Conservation (phyloP, 2,888 invertebrate species). For the Elegia similella region DNA sequence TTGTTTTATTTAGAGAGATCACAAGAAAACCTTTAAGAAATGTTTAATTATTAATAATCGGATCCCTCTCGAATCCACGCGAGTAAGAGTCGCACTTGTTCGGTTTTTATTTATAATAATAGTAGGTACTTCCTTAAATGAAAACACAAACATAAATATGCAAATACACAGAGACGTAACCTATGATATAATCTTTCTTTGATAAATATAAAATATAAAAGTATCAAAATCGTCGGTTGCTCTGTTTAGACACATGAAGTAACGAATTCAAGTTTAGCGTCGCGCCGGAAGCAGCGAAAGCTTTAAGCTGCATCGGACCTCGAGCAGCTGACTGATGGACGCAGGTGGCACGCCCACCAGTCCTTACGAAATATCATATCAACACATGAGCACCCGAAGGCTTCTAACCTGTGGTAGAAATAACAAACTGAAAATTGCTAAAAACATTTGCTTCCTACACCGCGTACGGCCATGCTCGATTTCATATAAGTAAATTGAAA, state of each 20-base stretch:
- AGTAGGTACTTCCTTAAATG: no score
- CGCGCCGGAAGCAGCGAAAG: conserved; percentile 53
- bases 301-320: conserved; percentile 41
- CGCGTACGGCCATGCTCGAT: conserved; percentile 57
- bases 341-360: neutral
- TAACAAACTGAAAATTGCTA: conserved; percentile 25
- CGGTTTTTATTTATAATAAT: no score
- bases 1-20: no score
- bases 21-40: no score
- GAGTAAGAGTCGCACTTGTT: no score
- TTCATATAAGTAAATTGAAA: conserved; percentile 74
- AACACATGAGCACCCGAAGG: neutral
- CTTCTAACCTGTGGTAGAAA: neutral
- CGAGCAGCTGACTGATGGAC: conserved; percentile 26
- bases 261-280: conserved; percentile 75
- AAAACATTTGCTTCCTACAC: conserved; percentile 41
- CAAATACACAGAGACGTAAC: no score
- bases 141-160: no score
- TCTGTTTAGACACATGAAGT: conserved; percentile 59
- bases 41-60: no score
- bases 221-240: conserved; percentile 19
- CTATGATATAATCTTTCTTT: no score
- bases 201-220: neutral
- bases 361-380: neutral
- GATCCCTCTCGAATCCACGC: no score